These are phyloP conservation scores for Hippocampus mohnikei DNA, from an alignment of 2,113 vertebrate genomes.

Conservation along the genomic window DNA sequence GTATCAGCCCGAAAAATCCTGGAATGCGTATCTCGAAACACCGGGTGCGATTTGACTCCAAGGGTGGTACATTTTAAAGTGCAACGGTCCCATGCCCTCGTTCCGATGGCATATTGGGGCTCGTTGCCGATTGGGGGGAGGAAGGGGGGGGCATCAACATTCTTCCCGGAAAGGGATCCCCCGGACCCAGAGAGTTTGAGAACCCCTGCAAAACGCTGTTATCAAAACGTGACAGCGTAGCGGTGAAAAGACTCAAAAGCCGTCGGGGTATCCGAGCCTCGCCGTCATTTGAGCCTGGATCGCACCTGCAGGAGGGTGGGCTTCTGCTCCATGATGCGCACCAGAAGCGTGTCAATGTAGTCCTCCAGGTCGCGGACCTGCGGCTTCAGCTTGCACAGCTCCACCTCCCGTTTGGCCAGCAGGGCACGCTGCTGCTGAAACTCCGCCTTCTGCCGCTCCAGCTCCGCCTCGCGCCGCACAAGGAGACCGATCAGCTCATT, in stretches of 20 bases:
- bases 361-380: conserved; percentile 89
- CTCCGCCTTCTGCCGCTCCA: conserved; percentile 79
- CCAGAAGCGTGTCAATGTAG: conserved; percentile 95
- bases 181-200: not conserved
- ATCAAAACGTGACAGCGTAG: conserved; percentile 68
- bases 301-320: conserved; percentile 91
- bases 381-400: conserved; percentile 82
- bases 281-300: conserved; percentile 67
- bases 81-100: no score
- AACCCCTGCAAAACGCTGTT: conserved; percentile 47
- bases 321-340: conserved; percentile 96
- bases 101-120: not conserved
- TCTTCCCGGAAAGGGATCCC: no score
- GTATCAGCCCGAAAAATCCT: no score
- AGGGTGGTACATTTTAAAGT: no score
- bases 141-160: no score
- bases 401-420: conserved; percentile 83
- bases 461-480: conserved; percentile 76
- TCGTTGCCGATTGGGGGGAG: no score
- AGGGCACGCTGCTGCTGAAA: conserved; percentile 76
- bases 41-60: no score
- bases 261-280: conserved; percentile 36
- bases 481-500: conserved; percentile 88
- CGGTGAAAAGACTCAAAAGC: conserved; percentile 68
- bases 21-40: no score